Base-by-base conservation (phyloP, 2,888 invertebrate genomes). In the Torymus aiolomorphi region DNA sequence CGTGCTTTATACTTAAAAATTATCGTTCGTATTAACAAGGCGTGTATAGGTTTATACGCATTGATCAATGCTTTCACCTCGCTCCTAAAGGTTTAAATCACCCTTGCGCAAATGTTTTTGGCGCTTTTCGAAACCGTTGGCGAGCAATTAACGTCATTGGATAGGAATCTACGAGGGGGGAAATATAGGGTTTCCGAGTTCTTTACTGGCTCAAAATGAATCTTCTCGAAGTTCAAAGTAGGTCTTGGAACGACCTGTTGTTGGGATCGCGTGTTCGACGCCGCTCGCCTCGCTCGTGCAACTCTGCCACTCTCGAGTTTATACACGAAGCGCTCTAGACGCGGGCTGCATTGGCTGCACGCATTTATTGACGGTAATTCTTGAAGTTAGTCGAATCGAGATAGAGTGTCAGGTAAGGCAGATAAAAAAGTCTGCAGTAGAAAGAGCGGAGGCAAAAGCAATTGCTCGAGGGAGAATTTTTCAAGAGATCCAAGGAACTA, bases 291-390 rank as follows among this genome's bases (percentile, higher is more conserved):
- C 42, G 1, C 5, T 10, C 42, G 5, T 42, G 42, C 42, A 42
- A 42, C 42, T 42, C 42, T 42, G 42, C 42, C 8, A 42, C 42
- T 42, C 42, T 42, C 8, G 42, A 42, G 8, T 42, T 8, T 42
- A 42, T 42, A 42, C 42, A 42, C 42, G 31, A 31, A 5, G 31
- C 8, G 42, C 42, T 42, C 4, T 42, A 42, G 8, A 42, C 8
- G 42, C 42, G 42, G 42, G 42, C 42, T 42, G 42, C 42, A 42
- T 42, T 42, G 42, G 73, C 67, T 65, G 24, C 67, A 69, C 59
- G 73, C 73, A 78, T 78, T 78, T 78, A 78, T 78, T 78, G 67
- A 67, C 67, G 62, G 78, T 73, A 73, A 78, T 78, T 78, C 73
- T 56, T 69, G 67, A 67, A 72, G 72, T 66, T 52, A 66, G 66